Base-by-base conservation (phyloP, 1,140 invertebrate species). In the Pissodes strobi region DNA sequence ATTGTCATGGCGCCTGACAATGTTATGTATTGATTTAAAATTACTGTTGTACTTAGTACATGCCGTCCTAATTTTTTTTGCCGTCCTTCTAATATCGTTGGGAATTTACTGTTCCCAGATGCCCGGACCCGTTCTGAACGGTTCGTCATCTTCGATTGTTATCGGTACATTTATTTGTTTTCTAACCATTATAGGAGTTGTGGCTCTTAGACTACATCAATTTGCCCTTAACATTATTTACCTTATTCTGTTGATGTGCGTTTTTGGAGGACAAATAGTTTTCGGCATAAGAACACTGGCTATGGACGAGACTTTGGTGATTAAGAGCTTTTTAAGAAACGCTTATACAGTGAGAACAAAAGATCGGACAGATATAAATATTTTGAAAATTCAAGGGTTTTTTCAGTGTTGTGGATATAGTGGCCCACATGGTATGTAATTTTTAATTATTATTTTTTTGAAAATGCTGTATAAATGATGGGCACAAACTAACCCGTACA, bases 11-110 rank as follows among this genome's bases (percentile, higher is more conserved):
- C 3, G 9, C 9, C 25, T 55, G 52, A 39, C 52, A 55, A 55
- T 55, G 52, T 55, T 22, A 55, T 39, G 34, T 39, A 12, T 55
- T 21, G 37, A 55, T 17, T 55, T 39, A 55, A 55, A 55, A 55
- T 55, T 55, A 10, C 15, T 55, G 21, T 39, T 39, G 21, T 55
- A 55, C 17, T 1, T 21, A 8, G 18, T 39, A 19, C n/a, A 39
- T 22, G 52, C 15, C 0, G 17, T 55, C 1, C 30, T 39, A 5
- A n/a, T 55, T 3, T 5, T 39, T 38, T 55, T 39, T 38, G 52
- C 52, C 30, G 21, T 55, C 1, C n/a, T 45, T 3, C 41, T 57
- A 17, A 18, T 57, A 45, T n/a, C 22, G 1, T 10, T 30, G 19
- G 55, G 55, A 25, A 27, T 57, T 15, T 13, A 27, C 18, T 25